A percentile compares a stretch with the other conserved stretches of the same genome.
Conservation (phyloP, 1,140 invertebrate genomes). For the Calliopsis andreniformis region DNA sequence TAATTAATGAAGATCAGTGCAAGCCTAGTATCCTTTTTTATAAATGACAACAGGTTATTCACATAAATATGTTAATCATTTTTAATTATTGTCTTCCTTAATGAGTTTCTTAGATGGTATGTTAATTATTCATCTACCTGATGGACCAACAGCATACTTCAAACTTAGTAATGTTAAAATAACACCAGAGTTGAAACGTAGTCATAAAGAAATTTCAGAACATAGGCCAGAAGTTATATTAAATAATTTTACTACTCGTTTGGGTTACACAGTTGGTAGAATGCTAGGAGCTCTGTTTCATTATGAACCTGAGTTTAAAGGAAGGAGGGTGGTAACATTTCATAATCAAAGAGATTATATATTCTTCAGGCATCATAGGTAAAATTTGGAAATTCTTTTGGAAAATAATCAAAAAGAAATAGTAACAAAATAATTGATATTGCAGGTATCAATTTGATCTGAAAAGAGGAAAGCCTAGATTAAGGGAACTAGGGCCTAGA, state of each 20-base stretch:
- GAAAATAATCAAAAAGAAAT: background rate
- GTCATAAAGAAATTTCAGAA: slow-evolving; percentile 89
- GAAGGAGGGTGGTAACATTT: slow-evolving; percentile 96
- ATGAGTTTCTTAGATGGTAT: slow-evolving; percentile 86
- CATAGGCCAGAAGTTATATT: slow-evolving; percentile 97
- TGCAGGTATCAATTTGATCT: slow-evolving; percentile 94
- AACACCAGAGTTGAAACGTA: slow-evolving; percentile 89
- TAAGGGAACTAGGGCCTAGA: slow-evolving; percentile 97
- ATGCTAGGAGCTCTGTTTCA: slow-evolving; percentile 99
- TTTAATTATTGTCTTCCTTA: slow-evolving; percentile 57
- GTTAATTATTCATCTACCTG: slow-evolving; percentile 95
- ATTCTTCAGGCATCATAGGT: slow-evolving; percentile 99
- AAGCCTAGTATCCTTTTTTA: slow-evolving; percentile 87
- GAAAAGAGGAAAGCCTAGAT: slow-evolving; percentile 88
- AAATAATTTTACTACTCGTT: slow-evolving; percentile 97
- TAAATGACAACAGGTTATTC: no score
- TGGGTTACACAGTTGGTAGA: slow-evolving; percentile 94
- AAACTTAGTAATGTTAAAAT: slow-evolving; percentile 91
- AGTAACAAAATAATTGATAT: slow-evolving; percentile 36
- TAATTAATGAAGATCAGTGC: slow-evolving; percentile 96
- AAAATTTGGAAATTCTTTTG: background rate
- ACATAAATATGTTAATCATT: background rate
- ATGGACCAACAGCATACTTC: slow-evolving; percentile 97
- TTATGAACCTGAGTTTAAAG: slow-evolving; percentile 96
- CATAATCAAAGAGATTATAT: slow-evolving; percentile 99